Percentiles rank a stretch among this genome's conserved stretches.
These are phyloP conservation scores for Novumbra hubbsi DNA, from an alignment of 2,797 vertebrate genomes.

Conservation along the genomic window DNA sequence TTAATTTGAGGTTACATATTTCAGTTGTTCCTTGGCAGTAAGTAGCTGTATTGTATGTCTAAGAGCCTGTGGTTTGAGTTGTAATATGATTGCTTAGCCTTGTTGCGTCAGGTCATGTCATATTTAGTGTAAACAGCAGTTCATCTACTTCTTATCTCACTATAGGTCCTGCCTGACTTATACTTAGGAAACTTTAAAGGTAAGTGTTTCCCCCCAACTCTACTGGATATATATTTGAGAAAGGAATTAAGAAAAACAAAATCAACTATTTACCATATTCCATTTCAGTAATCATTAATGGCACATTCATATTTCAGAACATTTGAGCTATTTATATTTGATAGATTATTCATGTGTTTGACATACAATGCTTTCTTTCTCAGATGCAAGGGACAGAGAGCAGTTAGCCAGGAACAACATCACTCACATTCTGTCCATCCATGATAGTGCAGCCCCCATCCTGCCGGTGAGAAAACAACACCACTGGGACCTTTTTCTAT, in stretches of 20 bases:
- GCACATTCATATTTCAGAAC: background rate
- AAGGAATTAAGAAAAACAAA: background rate
- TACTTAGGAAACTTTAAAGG: constrained; percentile 97
- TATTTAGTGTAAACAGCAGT: background rate
- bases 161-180: constrained; percentile 88
- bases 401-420: constrained; percentile 89
- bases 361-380: constrained; percentile 10
- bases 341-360: background rate
- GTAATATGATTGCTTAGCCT: background rate
- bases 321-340: background rate
- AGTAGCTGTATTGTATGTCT: background rate
- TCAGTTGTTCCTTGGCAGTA: background rate
- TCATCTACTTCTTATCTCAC: constrained; percentile 29
- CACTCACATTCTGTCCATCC: constrained; percentile 88
- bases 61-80: background rate
- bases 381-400: constrained; percentile 91
- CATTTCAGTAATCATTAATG: background rate
- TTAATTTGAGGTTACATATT: background rate
- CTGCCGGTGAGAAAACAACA: constrained; percentile 81
- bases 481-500: background rate
- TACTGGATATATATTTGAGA: background rate
- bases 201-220: constrained; percentile 48
- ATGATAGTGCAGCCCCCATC: constrained; percentile 89
- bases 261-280: background rate
- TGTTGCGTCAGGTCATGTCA: background rate